Conservation (phyloP, 2,113 vertebrate genomes). For the Xiphophorus maculatus region DNA sequence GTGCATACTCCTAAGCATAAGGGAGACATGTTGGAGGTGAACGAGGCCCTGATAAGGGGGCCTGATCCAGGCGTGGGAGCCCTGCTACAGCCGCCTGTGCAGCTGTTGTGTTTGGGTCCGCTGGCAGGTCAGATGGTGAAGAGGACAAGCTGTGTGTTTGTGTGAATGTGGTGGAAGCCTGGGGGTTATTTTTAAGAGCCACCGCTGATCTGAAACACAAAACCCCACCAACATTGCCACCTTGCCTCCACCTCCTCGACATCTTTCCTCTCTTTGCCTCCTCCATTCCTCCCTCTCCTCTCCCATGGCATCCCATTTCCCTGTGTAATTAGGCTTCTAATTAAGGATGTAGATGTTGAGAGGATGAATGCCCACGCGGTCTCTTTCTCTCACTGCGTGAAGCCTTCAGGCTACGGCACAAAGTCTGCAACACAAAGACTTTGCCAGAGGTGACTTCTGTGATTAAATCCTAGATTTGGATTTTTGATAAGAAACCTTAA, state of each 20-base stretch:
- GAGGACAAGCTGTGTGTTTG: conserved; percentile 31
- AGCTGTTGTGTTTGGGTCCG: conserved; percentile 45
- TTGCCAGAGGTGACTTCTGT: conserved; percentile 2
- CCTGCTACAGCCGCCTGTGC: conserved; percentile 6
- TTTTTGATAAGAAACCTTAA: conserved; percentile 7
- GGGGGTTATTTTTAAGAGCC: conserved; percentile 60
- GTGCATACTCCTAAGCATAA: background rate
- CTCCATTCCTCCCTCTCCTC: conserved; percentile 38
- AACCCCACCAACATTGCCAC: conserved; percentile 1
- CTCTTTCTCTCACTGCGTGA: conserved; percentile 24
- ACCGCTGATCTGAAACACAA: conserved; percentile 40
- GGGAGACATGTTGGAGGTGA: background rate
- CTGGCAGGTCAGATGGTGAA: conserved; percentile 41
- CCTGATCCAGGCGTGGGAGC: conserved; percentile 7
- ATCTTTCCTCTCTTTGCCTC: conserved; percentile 33
- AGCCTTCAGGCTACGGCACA: conserved; percentile 25
- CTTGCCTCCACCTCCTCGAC: conserved; percentile 11
- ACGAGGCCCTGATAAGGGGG: background rate
- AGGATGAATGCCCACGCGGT: conserved; percentile 56
- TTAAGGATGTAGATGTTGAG: conserved; percentile 68
- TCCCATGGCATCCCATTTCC: conserved; percentile 64
- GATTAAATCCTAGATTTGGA: conserved; percentile 17
- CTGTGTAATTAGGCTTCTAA: conserved; percentile 75
- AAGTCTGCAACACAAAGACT: conserved; percentile 40
- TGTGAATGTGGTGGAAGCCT: background rate